Evolutionary conservation across 2,113 vertebrate species (phyloP), one percentile per base, ranked within the genome.

Genomic region (Myiagra hebetior): DNA sequence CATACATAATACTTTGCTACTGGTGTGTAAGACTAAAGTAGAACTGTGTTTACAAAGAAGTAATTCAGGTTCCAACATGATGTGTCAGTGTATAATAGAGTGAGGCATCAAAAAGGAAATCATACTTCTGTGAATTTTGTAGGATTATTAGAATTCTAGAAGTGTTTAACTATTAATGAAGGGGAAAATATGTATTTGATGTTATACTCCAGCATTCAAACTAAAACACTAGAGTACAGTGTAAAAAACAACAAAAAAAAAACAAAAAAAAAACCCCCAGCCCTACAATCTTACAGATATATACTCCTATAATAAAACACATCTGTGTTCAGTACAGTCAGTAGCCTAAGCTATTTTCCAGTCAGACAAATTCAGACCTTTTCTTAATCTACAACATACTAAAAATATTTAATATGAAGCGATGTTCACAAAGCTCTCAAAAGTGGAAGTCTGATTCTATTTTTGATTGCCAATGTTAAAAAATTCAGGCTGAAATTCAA

Each of bases 311-410:
- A 74, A 80, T 59, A 78, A 93, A 92, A 78, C 17, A 67, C 55
- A 92, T 78, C 84, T 94, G 84, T 85, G 53, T 63, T 90, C 73
- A 70, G 64, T 44, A 74, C 7, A 52, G 50, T 74, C 79, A 67
- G 95, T 96, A 96, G 92, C 72, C 78, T 94, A 88, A 95, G 42
- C n/a, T 95, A 44, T 95, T 96, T 95, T 95, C 89, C 89, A 89
- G 93, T 91, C 80, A 84, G 85, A 90, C 13, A 63, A 95, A 78
- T 77, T 91, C 83, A 89, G 77, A 91, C 30, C 69, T 92, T 88
- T 92, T 84, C 86, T 81, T 82, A 91, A 72, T 52, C 76, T 93
- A 52, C 64, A 95, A 60, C 35, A 60, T 21, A 87, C 69, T 89
- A 87, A 95, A 97, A 95, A 91, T 91, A 96, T 74, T 93, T 84